phyloP scores from a whole-genome alignment of 2,888 invertebrate genomes.

The Cosmia pyralina region DNA sequence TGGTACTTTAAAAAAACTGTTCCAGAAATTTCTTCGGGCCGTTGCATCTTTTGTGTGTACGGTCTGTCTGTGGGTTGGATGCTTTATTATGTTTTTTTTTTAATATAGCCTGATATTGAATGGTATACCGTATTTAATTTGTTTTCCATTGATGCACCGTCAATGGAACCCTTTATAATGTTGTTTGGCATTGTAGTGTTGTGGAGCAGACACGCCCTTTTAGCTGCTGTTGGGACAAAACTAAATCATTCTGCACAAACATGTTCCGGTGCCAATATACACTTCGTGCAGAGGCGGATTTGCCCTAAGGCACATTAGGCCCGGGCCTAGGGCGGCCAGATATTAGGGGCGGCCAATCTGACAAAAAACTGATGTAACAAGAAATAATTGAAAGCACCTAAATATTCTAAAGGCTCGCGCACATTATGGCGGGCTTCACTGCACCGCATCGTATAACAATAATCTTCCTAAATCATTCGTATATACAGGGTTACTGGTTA shows the following conservation, averaged over 20 bases:
- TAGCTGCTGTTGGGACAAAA: neutral
- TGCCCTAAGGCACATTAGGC: too few relatives aligned
- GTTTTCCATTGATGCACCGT: constrained; percentile 27
- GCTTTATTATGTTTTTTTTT: constrained; percentile 8
- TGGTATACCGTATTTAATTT: constrained; percentile 37
- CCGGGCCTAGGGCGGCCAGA: too few relatives aligned
- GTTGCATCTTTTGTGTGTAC: constrained; percentile 45
- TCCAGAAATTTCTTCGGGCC: constrained; percentile 40
- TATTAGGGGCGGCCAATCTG: too few relatives aligned
- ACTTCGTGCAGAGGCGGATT: too few relatives aligned
- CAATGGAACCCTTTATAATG: constrained; percentile 33
- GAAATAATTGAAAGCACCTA: too few relatives aligned
- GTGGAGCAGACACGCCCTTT: constrained; percentile 4
- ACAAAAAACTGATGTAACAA: too few relatives aligned
- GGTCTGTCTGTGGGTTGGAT: constrained; percentile 10
- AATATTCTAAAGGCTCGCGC: too few relatives aligned
- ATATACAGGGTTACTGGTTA: too few relatives aligned
- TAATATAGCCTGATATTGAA: constrained; percentile 13
- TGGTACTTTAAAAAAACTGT: constrained; percentile 26
- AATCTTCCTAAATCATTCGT: too few relatives aligned
- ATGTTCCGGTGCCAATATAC: too few relatives aligned
- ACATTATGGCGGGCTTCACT: too few relatives aligned
- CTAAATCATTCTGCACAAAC: neutral
- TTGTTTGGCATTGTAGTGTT: constrained; percentile 18
- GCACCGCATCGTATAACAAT: too few relatives aligned